A percentile compares a stretch with the other conserved stretches of the same genome.
Evolutionary conservation across 2,113 vertebrate species (phyloP).

Genomic region (Laticauda laticaudata): DNA sequence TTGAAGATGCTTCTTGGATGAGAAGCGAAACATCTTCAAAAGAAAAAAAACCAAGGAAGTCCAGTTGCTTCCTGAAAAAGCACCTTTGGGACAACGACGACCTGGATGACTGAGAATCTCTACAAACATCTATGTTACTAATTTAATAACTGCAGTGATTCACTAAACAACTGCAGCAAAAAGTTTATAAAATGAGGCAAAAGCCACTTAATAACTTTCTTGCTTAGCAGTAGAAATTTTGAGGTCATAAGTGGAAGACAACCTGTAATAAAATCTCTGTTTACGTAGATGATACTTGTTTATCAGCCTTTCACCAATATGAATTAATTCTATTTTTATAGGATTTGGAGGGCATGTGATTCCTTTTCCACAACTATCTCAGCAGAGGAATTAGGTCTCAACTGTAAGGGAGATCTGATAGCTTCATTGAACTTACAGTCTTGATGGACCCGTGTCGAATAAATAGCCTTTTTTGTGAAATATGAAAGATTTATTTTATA

Average conservation of each 20-base stretch:
- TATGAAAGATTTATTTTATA: not conserved
- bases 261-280: not conserved
- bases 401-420: not conserved
- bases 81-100: too few species aligned
- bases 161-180: not conserved
- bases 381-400: not conserved
- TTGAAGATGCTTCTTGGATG: too few species aligned
- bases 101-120: too few species aligned
- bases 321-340: not conserved
- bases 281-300: not conserved
- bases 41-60: too few species aligned
- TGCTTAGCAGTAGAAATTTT: not conserved
- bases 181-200: not conserved
- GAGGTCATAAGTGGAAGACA: not conserved
- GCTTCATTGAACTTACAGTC: not conserved
- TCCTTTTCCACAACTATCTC: not conserved
- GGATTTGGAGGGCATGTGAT: not conserved
- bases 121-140: not conserved
- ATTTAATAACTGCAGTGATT: not conserved
- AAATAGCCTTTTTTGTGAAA: not conserved
- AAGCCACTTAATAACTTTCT: not conserved
- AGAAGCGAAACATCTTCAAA: too few species aligned
- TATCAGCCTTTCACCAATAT: too few species aligned
- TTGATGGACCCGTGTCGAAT: not conserved
- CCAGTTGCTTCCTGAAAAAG: too few species aligned